Evolutionary conservation across 2,113 vertebrate species (phyloP).

Genomic region (Eudyptes chrysolophus): DNA sequence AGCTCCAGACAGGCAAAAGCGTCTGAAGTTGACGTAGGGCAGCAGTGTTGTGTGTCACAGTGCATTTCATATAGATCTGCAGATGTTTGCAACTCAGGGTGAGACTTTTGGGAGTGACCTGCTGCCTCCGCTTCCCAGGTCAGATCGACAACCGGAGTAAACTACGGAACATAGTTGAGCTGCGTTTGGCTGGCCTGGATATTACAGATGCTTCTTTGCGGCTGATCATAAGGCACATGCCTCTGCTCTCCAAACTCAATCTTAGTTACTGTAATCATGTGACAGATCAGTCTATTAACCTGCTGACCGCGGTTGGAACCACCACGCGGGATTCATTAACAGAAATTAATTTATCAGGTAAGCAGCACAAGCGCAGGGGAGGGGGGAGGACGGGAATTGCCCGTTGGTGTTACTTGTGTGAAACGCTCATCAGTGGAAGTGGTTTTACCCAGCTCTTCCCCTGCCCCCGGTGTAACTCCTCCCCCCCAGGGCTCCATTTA

Average conservation of each 20-base stretch:
- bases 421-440: rapidly evolving
- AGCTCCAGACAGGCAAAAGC: constrained; percentile 42
- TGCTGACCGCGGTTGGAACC: constrained; percentile 92
- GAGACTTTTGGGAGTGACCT: background rate
- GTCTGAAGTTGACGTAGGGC: constrained; percentile 2
- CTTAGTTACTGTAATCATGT: constrained; percentile 98
- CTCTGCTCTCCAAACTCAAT: constrained; percentile 88
- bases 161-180: constrained; percentile 89
- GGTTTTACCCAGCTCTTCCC: background rate
- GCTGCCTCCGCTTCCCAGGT: constrained; percentile 68
- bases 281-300: constrained; percentile 94
- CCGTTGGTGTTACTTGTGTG: rapidly evolving
- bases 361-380: background rate
- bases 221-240: constrained; percentile 93
- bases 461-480: rapidly evolving
- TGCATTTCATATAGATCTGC: constrained; percentile 21
- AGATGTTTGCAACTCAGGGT: rapidly evolving
- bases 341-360: constrained; percentile 93
- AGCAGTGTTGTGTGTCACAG: constrained; percentile 14
- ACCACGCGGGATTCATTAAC: constrained; percentile 93
- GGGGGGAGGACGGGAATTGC: background rate
- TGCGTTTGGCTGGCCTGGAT: constrained; percentile 91
- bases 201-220: constrained; percentile 89
- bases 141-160: constrained; percentile 95
- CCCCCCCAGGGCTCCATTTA: rapidly evolving